Conservation (phyloP, 1,140 invertebrate genomes). For the Zaprionus vittiger region DNA sequence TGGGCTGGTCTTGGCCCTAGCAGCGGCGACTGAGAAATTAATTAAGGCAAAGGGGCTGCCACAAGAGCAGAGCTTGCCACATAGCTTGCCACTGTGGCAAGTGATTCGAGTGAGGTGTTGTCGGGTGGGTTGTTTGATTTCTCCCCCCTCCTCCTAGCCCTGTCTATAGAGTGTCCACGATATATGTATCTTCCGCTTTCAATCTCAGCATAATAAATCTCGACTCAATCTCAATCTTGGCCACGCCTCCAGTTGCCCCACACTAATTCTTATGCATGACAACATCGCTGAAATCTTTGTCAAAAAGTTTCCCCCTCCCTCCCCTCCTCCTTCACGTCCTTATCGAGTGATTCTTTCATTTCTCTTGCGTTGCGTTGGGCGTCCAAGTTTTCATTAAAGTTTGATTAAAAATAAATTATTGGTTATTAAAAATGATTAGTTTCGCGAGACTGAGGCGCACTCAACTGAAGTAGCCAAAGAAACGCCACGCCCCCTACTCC, state of each 20-base stretch:
- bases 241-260: constrained; percentile 53
- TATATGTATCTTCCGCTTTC: constrained; percentile 44
- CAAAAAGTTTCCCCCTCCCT: constrained; percentile 42
- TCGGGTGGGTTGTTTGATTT: constrained; percentile 72
- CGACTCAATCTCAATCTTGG: constrained; percentile 56
- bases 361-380: constrained; percentile 53
- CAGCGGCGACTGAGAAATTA: constrained; percentile 60
- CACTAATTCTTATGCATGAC: constrained; percentile 81
- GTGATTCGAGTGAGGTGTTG: constrained; percentile 57
- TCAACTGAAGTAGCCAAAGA: constrained; percentile 37
- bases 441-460: constrained; percentile 52
- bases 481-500: constrained; percentile 2
- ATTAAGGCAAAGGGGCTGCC: constrained; percentile 68
- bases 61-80: constrained; percentile 1
- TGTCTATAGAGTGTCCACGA: neutral
- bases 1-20: constrained; percentile 27
- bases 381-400: constrained; percentile 77
- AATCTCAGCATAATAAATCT: constrained; percentile 72
- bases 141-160: constrained; percentile 50
- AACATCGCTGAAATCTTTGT: constrained; percentile 56
- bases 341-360: constrained; percentile 54
- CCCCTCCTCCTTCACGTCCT: neutral
- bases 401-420: constrained; percentile 83
- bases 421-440: constrained; percentile 83
- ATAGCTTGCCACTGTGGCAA: constrained; percentile 24